A percentile compares a stretch with the other conserved stretches of the same genome.
Evolutionary conservation across 2,888 invertebrate genomes (phyloP).

Genomic region (Thereva unica): DNA sequence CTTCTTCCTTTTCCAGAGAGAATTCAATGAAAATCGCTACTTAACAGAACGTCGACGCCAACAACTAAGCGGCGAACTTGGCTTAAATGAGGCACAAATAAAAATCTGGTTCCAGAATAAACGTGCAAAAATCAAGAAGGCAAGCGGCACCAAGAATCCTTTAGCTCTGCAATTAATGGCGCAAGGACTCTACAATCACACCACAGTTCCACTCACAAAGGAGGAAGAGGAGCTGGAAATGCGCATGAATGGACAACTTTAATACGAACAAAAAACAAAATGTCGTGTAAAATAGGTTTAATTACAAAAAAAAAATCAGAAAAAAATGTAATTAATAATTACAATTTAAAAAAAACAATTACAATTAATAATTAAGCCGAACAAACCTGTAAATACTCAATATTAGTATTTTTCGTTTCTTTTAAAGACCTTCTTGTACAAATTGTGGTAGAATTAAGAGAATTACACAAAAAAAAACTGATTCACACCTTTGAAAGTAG

Average conservation of each 20-base stretch:
- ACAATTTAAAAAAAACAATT: no score
- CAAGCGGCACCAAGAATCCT: constrained; percentile 81
- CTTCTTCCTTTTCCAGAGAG: constrained; percentile 63
- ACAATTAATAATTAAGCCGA: background rate
- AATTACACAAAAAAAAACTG: background rate
- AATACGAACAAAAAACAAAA: background rate
- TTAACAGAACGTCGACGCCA: constrained; percentile 90
- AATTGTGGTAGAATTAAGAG: constrained; percentile 13
- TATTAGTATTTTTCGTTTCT: background rate
- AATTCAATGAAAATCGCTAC: constrained; percentile 91
- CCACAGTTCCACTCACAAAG: constrained; percentile 73
- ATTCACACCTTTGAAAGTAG: no score
- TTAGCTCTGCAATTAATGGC: constrained; percentile 91
- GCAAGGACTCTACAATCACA: constrained; percentile 91
- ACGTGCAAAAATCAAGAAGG: constrained; percentile 94
- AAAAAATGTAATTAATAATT: background rate
- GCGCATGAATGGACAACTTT: constrained; percentile 57
- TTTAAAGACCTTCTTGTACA: constrained; percentile 24
- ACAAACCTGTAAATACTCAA: constrained; percentile 24
- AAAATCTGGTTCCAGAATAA: constrained; percentile 99
- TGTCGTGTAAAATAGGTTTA: background rate
- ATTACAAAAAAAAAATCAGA: constrained; percentile 8
- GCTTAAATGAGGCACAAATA: constrained; percentile 94
- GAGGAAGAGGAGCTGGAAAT: constrained; percentile 73
- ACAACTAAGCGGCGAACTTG: constrained; percentile 86